These are phyloP conservation scores for Sebastes hopkinsi DNA, from an alignment of 2,797 vertebrate species.

Conservation along the genomic window DNA sequence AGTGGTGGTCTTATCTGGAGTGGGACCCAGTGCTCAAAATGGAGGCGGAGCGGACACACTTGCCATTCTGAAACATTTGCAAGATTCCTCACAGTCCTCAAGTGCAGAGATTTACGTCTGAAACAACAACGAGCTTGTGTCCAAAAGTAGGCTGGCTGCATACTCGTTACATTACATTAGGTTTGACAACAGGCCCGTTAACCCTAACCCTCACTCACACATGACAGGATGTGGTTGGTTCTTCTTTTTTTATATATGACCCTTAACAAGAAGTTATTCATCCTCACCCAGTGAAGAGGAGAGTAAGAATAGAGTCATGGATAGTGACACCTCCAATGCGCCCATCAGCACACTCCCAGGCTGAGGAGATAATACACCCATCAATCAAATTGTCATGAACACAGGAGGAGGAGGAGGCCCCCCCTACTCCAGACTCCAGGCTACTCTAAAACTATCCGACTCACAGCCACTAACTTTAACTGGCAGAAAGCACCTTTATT, in stretches of 20 bases:
- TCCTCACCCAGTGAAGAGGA: neutral
- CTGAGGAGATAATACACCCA: constrained; percentile 56
- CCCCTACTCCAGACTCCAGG: neutral
- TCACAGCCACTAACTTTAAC: constrained; percentile 1
- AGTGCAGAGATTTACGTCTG: constrained; percentile 40
- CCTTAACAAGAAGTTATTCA: constrained; percentile 14
- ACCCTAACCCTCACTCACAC: constrained; percentile 1
- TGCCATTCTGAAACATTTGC: constrained; percentile 55
- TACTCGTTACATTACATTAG: neutral
- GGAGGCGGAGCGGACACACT: constrained; percentile 18
- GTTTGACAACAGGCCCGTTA: neutral
- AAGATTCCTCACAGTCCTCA: constrained; percentile 56
- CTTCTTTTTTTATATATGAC: neutral
- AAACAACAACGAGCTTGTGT: constrained; percentile 27
- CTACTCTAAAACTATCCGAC: constrained; percentile 35
- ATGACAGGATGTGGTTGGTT: neutral
- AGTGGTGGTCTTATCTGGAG: constrained; percentile 59
- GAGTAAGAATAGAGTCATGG: constrained; percentile 32
- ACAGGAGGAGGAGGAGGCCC: neutral
- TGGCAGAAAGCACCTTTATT: constrained; percentile 26
- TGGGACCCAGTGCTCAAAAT: constrained; percentile 48
- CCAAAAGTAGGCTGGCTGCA: neutral
- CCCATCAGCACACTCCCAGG: constrained; percentile 16
- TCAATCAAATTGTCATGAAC: constrained; percentile 43
- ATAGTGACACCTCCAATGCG: constrained; percentile 27